Evolutionary conservation across 2,113 vertebrate genomes (phyloP).

Genomic region (Lepus europaeus): DNA sequence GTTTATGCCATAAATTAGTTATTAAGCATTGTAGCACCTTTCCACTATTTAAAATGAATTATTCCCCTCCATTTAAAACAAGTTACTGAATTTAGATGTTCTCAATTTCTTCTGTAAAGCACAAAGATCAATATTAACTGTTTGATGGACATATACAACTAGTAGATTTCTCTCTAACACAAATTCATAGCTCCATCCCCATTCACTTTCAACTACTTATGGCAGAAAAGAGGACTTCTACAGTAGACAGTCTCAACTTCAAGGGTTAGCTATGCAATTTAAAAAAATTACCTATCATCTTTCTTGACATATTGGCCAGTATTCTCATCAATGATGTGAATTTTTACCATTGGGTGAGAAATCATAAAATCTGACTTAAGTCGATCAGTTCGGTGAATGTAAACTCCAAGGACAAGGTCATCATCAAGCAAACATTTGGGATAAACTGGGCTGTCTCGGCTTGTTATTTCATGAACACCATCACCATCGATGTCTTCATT

Average conservation of each 20-base stretch:
- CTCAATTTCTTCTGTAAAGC: neutral
- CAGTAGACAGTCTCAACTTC: constrained; percentile 17
- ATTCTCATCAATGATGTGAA: constrained; percentile 94
- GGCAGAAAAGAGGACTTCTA: constrained; percentile 7
- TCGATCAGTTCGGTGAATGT: constrained; percentile 93
- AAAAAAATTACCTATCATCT: constrained; percentile 92
- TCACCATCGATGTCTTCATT: constrained; percentile 74
- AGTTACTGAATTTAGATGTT: constrained; percentile 8
- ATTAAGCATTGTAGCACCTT: neutral
- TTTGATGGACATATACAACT: neutral
- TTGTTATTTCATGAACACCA: constrained; percentile 82
- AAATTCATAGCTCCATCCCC: neutral
- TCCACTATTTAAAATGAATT: neutral
- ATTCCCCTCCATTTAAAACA: neutral
- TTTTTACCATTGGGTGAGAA: constrained; percentile 96
- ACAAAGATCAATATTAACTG: neutral
- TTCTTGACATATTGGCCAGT: constrained; percentile 95
- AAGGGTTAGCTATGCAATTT: neutral
- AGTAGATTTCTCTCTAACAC: neutral
- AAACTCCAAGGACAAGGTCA: constrained; percentile 94
- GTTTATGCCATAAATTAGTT: constrained; percentile 27
- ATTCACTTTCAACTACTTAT: neutral
- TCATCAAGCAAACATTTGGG: constrained; percentile 88
- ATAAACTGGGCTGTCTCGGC: constrained; percentile 81
- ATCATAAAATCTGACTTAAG: constrained; percentile 94